Evolutionary conservation across 1,140 invertebrate genomes (phyloP), one percentile per base, ranked within the genome.

Genomic region (Cyphomyrmex costatus): DNA sequence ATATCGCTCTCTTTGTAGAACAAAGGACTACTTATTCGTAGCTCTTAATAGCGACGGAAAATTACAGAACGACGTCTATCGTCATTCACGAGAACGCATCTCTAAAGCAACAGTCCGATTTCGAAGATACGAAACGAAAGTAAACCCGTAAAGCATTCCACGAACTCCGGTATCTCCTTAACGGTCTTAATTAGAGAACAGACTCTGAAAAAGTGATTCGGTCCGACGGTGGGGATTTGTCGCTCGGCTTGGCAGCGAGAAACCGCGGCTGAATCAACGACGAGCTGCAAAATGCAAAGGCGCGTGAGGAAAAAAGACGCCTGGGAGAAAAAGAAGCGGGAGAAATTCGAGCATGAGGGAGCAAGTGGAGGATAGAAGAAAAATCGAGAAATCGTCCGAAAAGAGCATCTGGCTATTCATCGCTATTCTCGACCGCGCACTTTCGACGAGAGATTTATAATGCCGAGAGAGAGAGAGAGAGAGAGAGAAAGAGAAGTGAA

Each of bases 401-500:
- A 83, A 73, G 79, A 83, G 79, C 68, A 83, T 73, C 79, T 83
- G 79, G 79, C 79, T 83, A 83, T 83, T 83, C 79, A 83, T 83
- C 79, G 79, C 79, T 42, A 36, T 83, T 83, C 53, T 83, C 66
- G 27, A 73, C 68, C 68, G 79, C 53, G 68, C 53, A 73, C 68
- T 73, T 73, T 83, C 68, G 66, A 53, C 79, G 79, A 83, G 68
- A 83, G 79, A 83, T 83, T 83, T 83, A 83, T 83, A 83, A 83
- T 33, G 53, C 21, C 33, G 10, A 21, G 16, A 79, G 24, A 61
- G 14, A 82, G 5, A 76, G 7, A 4, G 24, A 42, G 30, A 70
- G n/a, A 74, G 30, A 66, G 19, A 74, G 49, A 27, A 21, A 36
- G 12, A 53, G 71, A 3, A 2, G 8, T 42, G 36, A 42, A 42